Evolutionary conservation across 2,888 invertebrate genomes (phyloP).

Genomic region (Amphipoea oculea): DNA sequence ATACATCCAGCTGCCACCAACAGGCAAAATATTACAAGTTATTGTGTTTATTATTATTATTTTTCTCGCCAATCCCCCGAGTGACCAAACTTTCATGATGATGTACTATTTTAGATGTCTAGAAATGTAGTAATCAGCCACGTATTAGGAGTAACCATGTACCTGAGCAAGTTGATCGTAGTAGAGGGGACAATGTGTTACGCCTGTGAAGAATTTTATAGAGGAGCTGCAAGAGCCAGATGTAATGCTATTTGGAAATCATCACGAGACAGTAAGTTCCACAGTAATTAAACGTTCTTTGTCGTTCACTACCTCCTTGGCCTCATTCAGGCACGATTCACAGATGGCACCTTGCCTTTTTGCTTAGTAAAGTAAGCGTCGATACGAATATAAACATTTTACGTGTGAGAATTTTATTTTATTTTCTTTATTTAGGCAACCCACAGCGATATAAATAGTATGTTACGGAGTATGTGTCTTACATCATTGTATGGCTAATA

Average conservation of each 20-base stretch:
- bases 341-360: neutral
- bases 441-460: no score
- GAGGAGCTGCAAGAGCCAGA: neutral
- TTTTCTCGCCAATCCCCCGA: neutral
- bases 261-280: conserved; percentile 23
- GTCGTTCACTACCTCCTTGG: neutral
- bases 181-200: conserved; percentile 40
- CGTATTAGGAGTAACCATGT: conserved; percentile 14
- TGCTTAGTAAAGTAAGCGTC: no score
- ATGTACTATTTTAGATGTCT: conserved; percentile 26
- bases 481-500: no score
- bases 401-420: no score
- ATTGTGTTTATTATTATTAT: neutral
- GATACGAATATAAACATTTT: neutral
- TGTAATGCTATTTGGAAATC: conserved; percentile 18
- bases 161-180: conserved; percentile 24
- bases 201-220: conserved; percentile 35
- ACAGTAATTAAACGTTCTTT: neutral
- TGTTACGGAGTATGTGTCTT: no score
- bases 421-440: no score
- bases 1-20: neutral
- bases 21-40: neutral
- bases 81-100: no score
- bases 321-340: neutral
- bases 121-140: conserved; percentile 10